phyloP scores from a whole-genome alignment of 92 coral and sea anemone species.

The Actinernus sp. region DNA sequence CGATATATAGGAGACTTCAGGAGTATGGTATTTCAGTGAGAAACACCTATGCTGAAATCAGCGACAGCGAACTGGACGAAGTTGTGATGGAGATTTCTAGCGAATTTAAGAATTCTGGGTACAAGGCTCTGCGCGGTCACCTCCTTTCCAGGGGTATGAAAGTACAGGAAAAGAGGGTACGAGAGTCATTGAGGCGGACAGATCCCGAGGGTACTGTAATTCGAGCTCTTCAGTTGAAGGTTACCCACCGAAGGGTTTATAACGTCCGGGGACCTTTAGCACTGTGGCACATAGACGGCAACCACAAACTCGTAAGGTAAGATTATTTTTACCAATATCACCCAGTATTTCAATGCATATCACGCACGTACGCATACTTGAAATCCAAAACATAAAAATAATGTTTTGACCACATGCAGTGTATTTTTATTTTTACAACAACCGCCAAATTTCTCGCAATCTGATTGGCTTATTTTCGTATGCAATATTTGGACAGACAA shows the following conservation, averaged over 20 bases:
- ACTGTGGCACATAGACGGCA: conserved; percentile 63
- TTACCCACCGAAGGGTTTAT: conserved; percentile 67
- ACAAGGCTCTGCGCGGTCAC: conserved; percentile 65
- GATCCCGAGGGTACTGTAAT: conserved; percentile 81
- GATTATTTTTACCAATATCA: too few relatives aligned
- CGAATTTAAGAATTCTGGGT: conserved; percentile 73
- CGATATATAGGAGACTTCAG: conserved; percentile 64
- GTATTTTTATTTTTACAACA: too few relatives aligned
- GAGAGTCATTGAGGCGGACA: conserved; percentile 64
- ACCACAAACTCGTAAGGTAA: conserved; percentile 57
- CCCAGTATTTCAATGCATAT: too few relatives aligned
- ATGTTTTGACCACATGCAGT: too few relatives aligned
- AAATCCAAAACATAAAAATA: too few relatives aligned
- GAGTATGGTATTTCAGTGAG: conserved; percentile 54
- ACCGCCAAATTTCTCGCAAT: too few relatives aligned
- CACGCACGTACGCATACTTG: too few relatives aligned
- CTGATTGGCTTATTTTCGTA: too few relatives aligned
- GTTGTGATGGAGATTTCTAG: conserved; percentile 34
- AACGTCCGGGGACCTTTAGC: conserved; percentile 59
- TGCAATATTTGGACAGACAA: too few relatives aligned
- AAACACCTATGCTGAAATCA: conserved; percentile 53
- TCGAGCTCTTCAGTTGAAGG: conserved; percentile 57
- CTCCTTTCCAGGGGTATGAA: conserved; percentile 65
- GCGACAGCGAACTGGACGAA: conserved; percentile 52
- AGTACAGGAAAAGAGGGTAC: conserved; percentile 56